Percentiles rank a stretch among this genome's conserved stretches.
Conservation (phyloP, 2,113 vertebrate genomes). For the Calonectris borealis region DNA sequence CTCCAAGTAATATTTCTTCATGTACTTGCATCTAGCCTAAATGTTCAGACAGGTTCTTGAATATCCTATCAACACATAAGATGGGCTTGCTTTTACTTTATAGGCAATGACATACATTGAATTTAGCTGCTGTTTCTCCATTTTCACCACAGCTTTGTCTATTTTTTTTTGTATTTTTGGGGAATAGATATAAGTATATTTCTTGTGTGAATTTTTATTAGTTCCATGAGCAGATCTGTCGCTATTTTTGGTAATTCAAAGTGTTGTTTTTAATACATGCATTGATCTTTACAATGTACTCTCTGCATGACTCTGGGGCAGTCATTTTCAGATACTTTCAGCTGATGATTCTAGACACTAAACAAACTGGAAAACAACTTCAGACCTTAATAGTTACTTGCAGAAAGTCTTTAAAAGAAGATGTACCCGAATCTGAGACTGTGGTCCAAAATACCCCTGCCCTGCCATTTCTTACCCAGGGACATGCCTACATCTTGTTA, state of each 20-base stretch:
- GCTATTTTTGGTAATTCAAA: background rate
- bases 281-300: background rate
- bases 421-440: background rate
- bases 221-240: background rate
- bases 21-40: background rate
- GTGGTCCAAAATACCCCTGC: background rate
- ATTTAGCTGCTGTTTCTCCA: background rate
- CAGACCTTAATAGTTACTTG: background rate
- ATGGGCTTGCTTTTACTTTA: background rate
- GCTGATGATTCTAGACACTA: background rate
- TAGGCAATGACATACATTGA: background rate
- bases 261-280: background rate
- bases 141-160: background rate
- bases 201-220: background rate
- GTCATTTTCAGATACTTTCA: background rate
- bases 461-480: background rate
- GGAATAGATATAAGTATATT: background rate
- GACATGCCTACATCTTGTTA: background rate
- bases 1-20: background rate
- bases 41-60: background rate
- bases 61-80: background rate
- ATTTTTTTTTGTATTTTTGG: background rate
- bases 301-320: background rate
- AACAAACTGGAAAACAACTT: background rate
- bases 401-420: background rate